phyloP scores from a whole-genome alignment of 2,113 vertebrate species.

The Origma solitaria region DNA sequence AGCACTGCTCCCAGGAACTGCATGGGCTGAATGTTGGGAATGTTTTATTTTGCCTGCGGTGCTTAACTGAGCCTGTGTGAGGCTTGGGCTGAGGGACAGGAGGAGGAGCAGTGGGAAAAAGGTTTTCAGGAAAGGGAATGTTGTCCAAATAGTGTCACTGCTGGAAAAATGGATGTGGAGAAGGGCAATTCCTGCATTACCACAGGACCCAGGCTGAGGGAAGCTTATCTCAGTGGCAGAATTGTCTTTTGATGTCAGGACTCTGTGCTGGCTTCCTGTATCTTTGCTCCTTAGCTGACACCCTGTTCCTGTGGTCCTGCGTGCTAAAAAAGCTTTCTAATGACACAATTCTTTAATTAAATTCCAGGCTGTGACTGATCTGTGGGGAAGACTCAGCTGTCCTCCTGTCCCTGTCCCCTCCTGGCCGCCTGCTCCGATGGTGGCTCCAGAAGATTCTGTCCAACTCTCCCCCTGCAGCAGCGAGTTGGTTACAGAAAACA shows the following conservation, averaged over 20 bases:
- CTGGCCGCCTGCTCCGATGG: background rate
- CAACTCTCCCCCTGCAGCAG: background rate
- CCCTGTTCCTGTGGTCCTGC: background rate
- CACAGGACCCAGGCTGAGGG: fast-evolving
- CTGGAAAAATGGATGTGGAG: background rate
- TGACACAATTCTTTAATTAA: background rate
- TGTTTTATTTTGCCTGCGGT: background rate
- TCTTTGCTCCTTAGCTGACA: background rate
- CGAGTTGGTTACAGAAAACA: background rate
- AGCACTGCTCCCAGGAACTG: background rate
- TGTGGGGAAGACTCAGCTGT: fast-evolving
- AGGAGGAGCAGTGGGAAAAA: background rate
- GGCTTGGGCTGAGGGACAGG: background rate
- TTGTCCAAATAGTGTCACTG: background rate
- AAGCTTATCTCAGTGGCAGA: background rate
- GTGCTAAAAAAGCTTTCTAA: background rate
- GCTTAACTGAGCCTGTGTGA: background rate
- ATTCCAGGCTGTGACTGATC: background rate
- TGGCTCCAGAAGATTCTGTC: background rate
- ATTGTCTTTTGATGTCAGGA: background rate
- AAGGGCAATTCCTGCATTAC: background rate
- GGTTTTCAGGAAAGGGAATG: background rate
- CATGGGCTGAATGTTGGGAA: background rate
- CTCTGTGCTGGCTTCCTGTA: background rate
- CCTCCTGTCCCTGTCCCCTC: background rate